Base-by-base conservation (phyloP, 2,888 invertebrate species). In the Dasypogon diadema region DNA sequence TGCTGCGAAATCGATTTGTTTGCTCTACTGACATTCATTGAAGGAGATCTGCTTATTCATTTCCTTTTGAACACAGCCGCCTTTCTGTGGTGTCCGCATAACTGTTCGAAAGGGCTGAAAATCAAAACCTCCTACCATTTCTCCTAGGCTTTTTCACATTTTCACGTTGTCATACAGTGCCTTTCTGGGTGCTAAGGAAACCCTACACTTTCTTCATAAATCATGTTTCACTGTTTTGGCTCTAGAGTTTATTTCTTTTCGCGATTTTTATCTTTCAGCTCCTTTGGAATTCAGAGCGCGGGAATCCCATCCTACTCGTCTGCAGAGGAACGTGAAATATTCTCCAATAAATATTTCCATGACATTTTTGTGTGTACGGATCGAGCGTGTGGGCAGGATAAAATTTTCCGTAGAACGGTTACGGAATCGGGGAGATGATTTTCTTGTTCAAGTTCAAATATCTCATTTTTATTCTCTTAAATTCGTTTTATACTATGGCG, bases 341-440 rank as follows among this genome's bases (percentile, higher is more conserved):
- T 70, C 51, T 10, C 70, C 51, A 70, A 70, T 54, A 54, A 70
- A 70, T 54, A 34, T 54, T 70, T 54, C 26, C 65, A 48, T 65
- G 65, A 42, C 48, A 65, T 65, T 46, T 48, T 65, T 65, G 65
- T 46, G 48, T 65, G 48, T 24, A 12, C 1, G 42, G 12, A 42
- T 42, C 42, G 34, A 42, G 42, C 12, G 0, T 12, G 6, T 42
- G 42, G 42, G n/a, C 6, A 12, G n/a, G n/a, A 6, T 5, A 10
- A 30, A 30, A 30, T 30, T 30, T 30, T 30, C 1, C 1, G 34
- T 6, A 6, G 34, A n/a, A n/a, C 34, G 5, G 10, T 30, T 30
- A 1, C 6, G 34, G 34, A 30, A 1, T 5, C 6, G n/a, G 8
- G 6, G 42, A 42, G 42, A 12, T 6, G 42, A 42, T 42, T 12